These are phyloP conservation scores for Brachionus rubens DNA, from an alignment of 1,140 invertebrate species.

Conservation along the genomic window DNA sequence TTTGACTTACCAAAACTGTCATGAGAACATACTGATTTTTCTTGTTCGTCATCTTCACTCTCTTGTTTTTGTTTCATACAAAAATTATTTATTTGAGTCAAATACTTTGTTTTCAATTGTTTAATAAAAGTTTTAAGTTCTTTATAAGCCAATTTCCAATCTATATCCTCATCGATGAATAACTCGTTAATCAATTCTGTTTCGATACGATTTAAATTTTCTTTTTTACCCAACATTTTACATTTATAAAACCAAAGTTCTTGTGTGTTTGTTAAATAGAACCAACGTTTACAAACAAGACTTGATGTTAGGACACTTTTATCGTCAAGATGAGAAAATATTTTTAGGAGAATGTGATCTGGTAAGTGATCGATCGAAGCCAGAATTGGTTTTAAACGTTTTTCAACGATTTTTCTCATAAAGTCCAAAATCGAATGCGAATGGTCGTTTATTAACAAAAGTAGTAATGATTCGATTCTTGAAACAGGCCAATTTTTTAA, in stretches of 20 bases:
- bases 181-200: background rate
- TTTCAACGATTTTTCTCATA: constrained; percentile 17
- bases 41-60: background rate
- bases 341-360: constrained; percentile 26
- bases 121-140: background rate
- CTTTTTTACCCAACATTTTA: background rate
- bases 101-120: background rate
- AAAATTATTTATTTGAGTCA: background rate
- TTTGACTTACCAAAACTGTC: constrained; percentile 24
- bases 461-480: background rate
- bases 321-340: constrained; percentile 35
- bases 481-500: background rate
- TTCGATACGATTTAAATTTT: constrained; percentile 7
- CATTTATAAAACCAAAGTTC: constrained; percentile 41
- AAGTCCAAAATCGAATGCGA: background rate
- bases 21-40: constrained; percentile 5
- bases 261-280: constrained; percentile 15
- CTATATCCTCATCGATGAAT: constrained; percentile 26
- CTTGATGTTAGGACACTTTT: background rate
- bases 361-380: constrained; percentile 18
- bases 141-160: constrained; percentile 39
- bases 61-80: background rate
- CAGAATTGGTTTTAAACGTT: background rate
- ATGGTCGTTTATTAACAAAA: background rate
- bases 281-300: constrained; percentile 37